Base-by-base conservation (phyloP, 2,113 vertebrate species). In the Myrmecobius fasciatus region DNA sequence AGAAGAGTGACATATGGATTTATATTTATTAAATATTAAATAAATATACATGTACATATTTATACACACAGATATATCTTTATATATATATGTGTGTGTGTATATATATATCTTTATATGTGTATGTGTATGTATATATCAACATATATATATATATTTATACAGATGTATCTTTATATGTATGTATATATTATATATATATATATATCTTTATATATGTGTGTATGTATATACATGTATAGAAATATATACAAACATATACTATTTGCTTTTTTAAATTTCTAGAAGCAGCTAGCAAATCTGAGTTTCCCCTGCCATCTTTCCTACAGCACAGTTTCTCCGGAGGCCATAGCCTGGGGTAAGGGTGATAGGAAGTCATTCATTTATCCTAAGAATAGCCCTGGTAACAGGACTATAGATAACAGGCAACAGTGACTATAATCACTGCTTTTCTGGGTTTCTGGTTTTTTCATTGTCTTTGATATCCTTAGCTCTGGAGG, bases 401-500 rank as follows among this genome's bases (percentile, higher is more conserved):
- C 54, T 91, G 36, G n/a, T 51, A 43, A 90, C 54, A 91, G 48
- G 51, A 51, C 49, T 51, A 51, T 11, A 11, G 9, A 10, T 51
- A 11, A 51, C 49, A 0, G 46, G 75, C 7, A 5, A 0, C 3
- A 60, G 10, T 4, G 2, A 26, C 36, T 53, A 8, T 9, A 25
- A 31, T 11, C 1, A 0, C 25, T 0, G 17, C 48, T 56, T 89
- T 8, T 52, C 89, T 53, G 0, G 0, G 31, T 20, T 36, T 26
- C 60, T 36, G 36, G 36, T 75, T 75, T n/a, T 75, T 75, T 36
- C 12, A n/a, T n/a, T 6, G 17, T 75, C 36, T 75, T 75, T n/a
- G 36, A 75, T n/a, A 26, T n/a, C 20, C 53, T 53, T 25, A 22
- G 36, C 25, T 94, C 56, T 60, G 56, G 14, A 26, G 52, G 51